Base-by-base conservation (phyloP, 2,797 vertebrate species). In the Anableps anableps region DNA sequence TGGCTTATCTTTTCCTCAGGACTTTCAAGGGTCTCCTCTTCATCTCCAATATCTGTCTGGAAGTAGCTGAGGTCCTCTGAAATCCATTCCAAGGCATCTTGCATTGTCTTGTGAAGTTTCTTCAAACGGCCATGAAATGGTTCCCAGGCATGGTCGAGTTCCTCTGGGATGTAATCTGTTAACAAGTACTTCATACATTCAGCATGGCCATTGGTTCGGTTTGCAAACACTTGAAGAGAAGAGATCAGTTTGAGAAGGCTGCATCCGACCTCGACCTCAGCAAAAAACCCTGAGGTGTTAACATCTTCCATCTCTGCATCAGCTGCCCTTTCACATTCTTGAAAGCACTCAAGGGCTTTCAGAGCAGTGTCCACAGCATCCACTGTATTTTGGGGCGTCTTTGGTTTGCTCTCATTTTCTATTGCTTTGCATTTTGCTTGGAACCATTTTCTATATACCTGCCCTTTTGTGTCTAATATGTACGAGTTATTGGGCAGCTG, bases 11-110 rank as follows among this genome's bases (percentile, higher is more conserved):
- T 95, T 78, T 94, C 94, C 38, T 96, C 96, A 1, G 47, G 82
- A 0, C 75, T 78, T 47, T 83, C 78, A 45, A 2, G 66, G 0
- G 64, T 88, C 1, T 89, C 89, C 1, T 88, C 91, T 73, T 95
- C 94, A 47, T 95, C 95, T 53, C 21, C 89, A 72, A 95, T 93
- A n/a, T 96, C 96, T 75, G 95, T 96, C 89, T 97, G 97, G 85
- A 97, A 97, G 48, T 96, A 97, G 86, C 95, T 95, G 26, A 97
- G 85, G 72, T 97, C 96, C 74, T 97, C 96, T 13, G 96, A 96
- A 79, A 97, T 96, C 95, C 96, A 96, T 80, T 96, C 96, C 76
- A 97, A 83, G 1, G 96, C 93, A 26, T 95, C 88, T 74, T 93
- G 93, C 80, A 97, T 88, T 74, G 92, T 93, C 3, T 88, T 91